Conservation (phyloP, 2,888 invertebrate genomes). For the Chloroclysta siterata region DNA sequence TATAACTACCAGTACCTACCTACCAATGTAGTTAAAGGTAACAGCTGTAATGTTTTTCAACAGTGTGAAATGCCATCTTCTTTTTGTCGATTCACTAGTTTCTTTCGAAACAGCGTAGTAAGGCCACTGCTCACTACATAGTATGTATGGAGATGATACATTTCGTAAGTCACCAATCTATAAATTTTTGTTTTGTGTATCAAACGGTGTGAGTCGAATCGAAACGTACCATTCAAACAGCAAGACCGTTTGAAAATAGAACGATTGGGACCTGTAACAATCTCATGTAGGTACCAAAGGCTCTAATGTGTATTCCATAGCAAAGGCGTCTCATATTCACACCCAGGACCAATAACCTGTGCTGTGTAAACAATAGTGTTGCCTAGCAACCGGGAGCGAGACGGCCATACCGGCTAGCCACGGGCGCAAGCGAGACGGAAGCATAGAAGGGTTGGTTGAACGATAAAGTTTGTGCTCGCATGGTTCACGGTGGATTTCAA, state of each 20-base stretch:
- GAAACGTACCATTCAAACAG: neutral
- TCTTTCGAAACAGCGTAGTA: too few relatives aligned
- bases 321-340: conserved; percentile 32
- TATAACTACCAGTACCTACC: too few relatives aligned
- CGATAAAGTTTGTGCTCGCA: conserved; percentile 67
- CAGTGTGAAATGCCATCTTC: too few relatives aligned
- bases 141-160: too few relatives aligned
- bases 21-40: too few relatives aligned
- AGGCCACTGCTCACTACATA: too few relatives aligned
- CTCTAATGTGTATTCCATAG: conserved; percentile 15
- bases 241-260: neutral
- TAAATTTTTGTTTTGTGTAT: too few relatives aligned
- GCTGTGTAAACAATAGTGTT: conserved; percentile 58
- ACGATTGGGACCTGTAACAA: neutral
- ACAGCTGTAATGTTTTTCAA: too few relatives aligned
- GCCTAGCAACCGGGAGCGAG: conserved; percentile 54
- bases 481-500: conserved; percentile 59
- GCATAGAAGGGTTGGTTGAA: conserved; percentile 56
- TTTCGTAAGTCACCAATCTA: too few relatives aligned
- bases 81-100: too few relatives aligned
- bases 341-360: conserved; percentile 46
- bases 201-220: too few relatives aligned
- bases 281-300: conserved; percentile 6
- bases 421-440: conserved; percentile 42
- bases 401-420: conserved; percentile 19